These are phyloP conservation scores for Tetranychus cinnabarinus DNA, from an alignment of 1,140 invertebrate species.

Conservation along the genomic window DNA sequence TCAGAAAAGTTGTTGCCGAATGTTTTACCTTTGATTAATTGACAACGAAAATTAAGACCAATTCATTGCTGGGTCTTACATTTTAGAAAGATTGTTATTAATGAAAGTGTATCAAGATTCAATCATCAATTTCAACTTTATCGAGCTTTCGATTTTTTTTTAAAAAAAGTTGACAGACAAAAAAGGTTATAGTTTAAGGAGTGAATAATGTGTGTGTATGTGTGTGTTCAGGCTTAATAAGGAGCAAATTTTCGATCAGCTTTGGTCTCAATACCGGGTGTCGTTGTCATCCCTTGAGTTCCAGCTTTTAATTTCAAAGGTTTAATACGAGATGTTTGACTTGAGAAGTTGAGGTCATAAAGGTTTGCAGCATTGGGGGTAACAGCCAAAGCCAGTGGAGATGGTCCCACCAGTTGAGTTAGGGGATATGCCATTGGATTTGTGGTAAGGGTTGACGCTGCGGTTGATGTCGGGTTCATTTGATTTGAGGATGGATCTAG, in stretches of 20 bases:
- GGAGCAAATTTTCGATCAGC: slow-evolving; percentile 1
- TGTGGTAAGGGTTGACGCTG: slow-evolving; percentile 2
- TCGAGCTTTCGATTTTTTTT: too few species aligned
- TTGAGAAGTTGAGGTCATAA: slow-evolving; percentile 7
- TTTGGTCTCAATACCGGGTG: not conserved
- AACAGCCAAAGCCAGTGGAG: not conserved
- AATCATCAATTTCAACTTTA: too few species aligned
- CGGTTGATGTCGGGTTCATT: not conserved
- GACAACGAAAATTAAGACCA: too few species aligned
- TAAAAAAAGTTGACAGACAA: too few species aligned
- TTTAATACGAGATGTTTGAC: not conserved
- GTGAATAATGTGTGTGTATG: too few species aligned
- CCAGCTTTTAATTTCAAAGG: not conserved
- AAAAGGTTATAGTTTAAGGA: not conserved
- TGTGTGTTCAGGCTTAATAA: not conserved
- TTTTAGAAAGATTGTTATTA: too few species aligned
- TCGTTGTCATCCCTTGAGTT: not conserved
- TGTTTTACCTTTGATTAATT: too few species aligned
- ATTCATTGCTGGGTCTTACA: too few species aligned
- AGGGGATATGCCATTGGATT: slow-evolving; percentile 6
- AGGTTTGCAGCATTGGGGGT: not conserved
- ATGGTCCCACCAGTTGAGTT: slow-evolving; percentile 6
- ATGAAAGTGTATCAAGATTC: too few species aligned
- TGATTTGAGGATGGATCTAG: slow-evolving; percentile 5
- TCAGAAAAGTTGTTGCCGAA: too few species aligned